Evolutionary conservation across 2,888 invertebrate genomes (phyloP).

Genomic region (Synergus japonicus): DNA sequence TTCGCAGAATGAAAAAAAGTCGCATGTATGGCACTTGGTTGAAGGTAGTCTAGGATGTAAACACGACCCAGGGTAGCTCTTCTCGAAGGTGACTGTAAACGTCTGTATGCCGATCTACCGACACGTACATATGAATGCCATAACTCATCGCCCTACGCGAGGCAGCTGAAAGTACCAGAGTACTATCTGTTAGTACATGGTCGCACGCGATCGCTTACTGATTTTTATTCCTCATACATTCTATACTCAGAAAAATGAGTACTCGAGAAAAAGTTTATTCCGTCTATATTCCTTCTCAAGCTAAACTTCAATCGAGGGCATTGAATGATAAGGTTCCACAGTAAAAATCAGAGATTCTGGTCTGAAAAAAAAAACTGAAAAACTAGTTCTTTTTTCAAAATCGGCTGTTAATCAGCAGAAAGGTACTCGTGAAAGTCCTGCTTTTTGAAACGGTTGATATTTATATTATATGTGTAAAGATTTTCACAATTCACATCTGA

Average conservation of each 20-base stretch:
- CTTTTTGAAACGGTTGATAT: too few species aligned
- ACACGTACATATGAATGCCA: conserved; percentile 50
- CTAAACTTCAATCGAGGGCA: too few species aligned
- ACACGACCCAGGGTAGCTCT: conserved; percentile 34
- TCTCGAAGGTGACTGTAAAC: conserved; percentile 49
- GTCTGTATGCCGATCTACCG: conserved; percentile 44
- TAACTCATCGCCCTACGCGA: conserved; percentile 52
- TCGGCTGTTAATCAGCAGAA: too few species aligned
- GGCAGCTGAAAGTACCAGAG: conserved; percentile 11
- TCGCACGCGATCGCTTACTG: conserved; percentile 27
- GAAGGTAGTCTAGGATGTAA: conserved; percentile 46
- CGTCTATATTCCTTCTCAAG: too few species aligned
- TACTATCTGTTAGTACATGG: conserved; percentile 27
- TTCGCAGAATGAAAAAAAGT: conserved; percentile 29
- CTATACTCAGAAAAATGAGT: conserved; percentile 22
- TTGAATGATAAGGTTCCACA: too few species aligned
- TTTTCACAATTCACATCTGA: too few species aligned
- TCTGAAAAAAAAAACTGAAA: too few species aligned
- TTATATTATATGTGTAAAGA: too few species aligned
- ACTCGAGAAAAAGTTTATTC: conserved; percentile 21
- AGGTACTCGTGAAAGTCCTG: too few species aligned
- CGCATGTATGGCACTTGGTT: conserved; percentile 40
- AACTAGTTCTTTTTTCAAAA: too few species aligned
- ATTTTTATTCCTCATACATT: conserved; percentile 29
- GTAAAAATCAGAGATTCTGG: too few species aligned